Evolutionary conservation across 2,888 invertebrate genomes (phyloP).

Genomic region (Drosophila meridionalis): DNA sequence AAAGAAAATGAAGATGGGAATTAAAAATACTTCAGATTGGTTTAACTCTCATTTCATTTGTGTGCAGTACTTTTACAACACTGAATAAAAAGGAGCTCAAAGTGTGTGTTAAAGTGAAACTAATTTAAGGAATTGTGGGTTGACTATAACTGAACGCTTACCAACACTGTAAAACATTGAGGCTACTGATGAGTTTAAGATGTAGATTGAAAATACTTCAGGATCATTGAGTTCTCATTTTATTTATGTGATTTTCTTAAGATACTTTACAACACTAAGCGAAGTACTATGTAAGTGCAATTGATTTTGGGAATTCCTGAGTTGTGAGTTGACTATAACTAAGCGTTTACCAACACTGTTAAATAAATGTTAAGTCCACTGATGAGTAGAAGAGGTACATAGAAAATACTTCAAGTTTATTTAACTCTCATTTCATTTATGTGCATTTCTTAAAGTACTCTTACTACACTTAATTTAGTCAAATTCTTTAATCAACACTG

Average conservation of each 20-base stretch:
- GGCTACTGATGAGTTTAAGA: too few species aligned
- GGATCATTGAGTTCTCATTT: too few species aligned
- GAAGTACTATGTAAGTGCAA: background rate
- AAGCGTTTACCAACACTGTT: conserved; percentile 4
- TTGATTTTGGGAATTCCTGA: background rate
- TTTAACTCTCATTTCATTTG: background rate
- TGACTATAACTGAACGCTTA: too few species aligned
- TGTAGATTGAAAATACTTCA: too few species aligned
- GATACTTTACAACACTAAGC: too few species aligned
- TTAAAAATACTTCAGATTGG: background rate
- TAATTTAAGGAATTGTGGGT: too few species aligned
- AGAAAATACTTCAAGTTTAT: background rate
- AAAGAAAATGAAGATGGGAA: background rate
- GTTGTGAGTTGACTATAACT: too few species aligned
- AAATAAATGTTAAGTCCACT: background rate
- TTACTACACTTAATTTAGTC: background rate
- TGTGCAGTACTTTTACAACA: background rate
- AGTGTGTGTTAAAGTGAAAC: too few species aligned
- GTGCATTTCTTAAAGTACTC: background rate
- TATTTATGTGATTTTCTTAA: too few species aligned
- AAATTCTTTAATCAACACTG: background rate
- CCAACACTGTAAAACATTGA: too few species aligned
- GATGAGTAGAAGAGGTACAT: background rate
- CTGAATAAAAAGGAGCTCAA: background rate
- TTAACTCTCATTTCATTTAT: background rate